Evolutionary conservation across 2,113 vertebrate genomes (phyloP), one percentile per base, ranked within the genome.

Genomic region (Oreamnos americanus): DNA sequence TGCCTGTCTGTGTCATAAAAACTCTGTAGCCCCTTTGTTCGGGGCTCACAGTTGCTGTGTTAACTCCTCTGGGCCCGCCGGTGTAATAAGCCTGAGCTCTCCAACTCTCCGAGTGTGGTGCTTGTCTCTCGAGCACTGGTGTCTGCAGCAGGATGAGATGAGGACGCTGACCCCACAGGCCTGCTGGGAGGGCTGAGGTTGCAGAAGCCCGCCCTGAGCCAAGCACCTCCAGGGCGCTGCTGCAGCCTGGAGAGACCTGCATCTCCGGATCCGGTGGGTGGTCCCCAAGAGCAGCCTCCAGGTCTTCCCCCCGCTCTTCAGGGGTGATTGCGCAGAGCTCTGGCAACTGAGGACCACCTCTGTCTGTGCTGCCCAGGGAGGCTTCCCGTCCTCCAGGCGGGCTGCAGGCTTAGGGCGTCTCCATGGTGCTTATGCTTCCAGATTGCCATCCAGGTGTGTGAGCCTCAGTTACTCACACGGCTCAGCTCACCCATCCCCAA

Each of bases 241-340:
- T 53, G 33, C 33, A 53, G 30, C 79, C 30, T 51, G 79, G 79
- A 51, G 47, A n/a, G 5, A 82, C 79, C 47, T 33, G 6, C 17
- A 13, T 51, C 47, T 82, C 79, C 1, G 17, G 49, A 14, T 13
- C 49, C 0, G 0, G 30, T 21, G 11, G 47, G 11, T 14, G 16
- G 19, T 25, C 49, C 79, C 79, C 11, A n/a, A 13, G 30, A n/a
- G 49, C 11, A 1, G 33, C 12, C 6, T n/a, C 30, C 33, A 3
- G 49, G n/a, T 13, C 11, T 8, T 13, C 19, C 7, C 79, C 10
- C 30, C 3, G 0, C 28, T 6, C 12, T 23, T 36, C 49, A 83
- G 33, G 11, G 81, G 49, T 83, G 49, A 53, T 14, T 4, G 15
- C 33, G 0, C 79, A 82, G 79, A 53, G 49, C 49, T 9, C n/a